Base-by-base conservation (phyloP, 2,888 invertebrate species). In the Sicus ferrugineus region DNA sequence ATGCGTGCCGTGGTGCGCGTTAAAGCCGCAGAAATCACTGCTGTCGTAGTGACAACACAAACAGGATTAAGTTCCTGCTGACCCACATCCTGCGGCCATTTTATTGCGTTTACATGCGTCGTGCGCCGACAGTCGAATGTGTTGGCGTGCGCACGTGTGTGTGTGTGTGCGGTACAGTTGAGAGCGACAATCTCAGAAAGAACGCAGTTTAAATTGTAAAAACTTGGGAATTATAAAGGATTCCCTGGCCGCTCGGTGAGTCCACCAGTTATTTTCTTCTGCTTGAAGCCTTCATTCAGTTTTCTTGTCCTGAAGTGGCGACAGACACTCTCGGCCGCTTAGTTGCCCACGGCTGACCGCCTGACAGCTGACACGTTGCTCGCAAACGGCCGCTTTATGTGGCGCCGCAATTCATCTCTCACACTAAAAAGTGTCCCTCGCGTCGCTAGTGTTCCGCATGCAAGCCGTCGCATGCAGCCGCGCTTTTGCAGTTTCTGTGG, bases 81-180 rank as follows among this genome's bases (percentile, higher is more conserved):
- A 42, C 61, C 61, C 21, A 61, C 38, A 42, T 61, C 61, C 61
- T 61, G 23, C 26, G 61, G 61, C 42, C 61, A 61, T 61, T 38
- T 14, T 26, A 46, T 23, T 38, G 16, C 34, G n/a, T 42, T 14
- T 7, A 21, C 26, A 42, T 61, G 38, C 2, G 31, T 31, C 16
- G 23, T 3, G 30, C 56, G 30, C n/a, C n/a, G 58, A 19, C 16
- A 58, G 19, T 23, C 23, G 28, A 48, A 9, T 48, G 19, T 48
- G 19, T 14, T 16, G 16, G 16, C 16, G 30, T 56, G 9, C 16
- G 30, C 9, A 19, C 30, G 56, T 34, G 21, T 23, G 38, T n/a
- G 16, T 38, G 38, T 38, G 21, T 31, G 21, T 31, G 61, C 2
- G 14, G 11, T 42, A 21, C 11, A 19, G 9, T 54, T 28, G n/a